phyloP scores from a whole-genome alignment of 1,140 invertebrate species.

The Pogonognathellus flavescens region DNA sequence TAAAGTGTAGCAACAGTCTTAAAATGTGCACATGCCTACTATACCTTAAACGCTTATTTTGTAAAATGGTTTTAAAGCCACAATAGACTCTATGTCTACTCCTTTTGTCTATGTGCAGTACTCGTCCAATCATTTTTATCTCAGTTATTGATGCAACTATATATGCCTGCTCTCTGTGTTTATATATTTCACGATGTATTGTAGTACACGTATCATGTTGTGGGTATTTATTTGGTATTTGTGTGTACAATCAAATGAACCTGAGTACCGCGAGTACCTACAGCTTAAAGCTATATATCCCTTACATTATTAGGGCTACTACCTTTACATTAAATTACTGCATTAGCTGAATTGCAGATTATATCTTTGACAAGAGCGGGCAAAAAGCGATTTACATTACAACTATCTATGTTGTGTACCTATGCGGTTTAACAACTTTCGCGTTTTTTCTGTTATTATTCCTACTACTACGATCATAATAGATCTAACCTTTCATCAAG shows the following conservation, averaged over 20 bases:
- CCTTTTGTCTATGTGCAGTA: neutral
- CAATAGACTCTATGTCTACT: neutral
- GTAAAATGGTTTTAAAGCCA: neutral
- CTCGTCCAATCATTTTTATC: neutral
- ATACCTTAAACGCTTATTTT: too few species aligned
- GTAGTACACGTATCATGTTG: too few species aligned
- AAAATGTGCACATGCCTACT: neutral
- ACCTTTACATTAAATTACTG: constrained; percentile 10
- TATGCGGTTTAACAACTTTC: constrained; percentile 34
- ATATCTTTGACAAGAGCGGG: constrained; percentile 22
- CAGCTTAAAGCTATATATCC: neutral
- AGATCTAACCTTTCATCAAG: too few species aligned
- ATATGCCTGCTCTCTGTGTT: neutral
- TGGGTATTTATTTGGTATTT: too few species aligned
- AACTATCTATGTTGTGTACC: neutral
- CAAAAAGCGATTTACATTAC: constrained; percentile 21
- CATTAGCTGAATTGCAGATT: constrained; percentile 11
- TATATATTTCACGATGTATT: too few species aligned
- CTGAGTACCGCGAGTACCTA: neutral
- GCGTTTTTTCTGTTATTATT: constrained; percentile 16
- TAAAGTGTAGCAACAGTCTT: constrained; percentile 7
- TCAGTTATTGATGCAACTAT: neutral
- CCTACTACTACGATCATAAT: too few species aligned
- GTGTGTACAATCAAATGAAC: too few species aligned
- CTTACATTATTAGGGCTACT: neutral